Evolutionary conservation across 2,113 vertebrate genomes (phyloP), one percentile per base, ranked within the genome.

Genomic region (Jacana jacana): DNA sequence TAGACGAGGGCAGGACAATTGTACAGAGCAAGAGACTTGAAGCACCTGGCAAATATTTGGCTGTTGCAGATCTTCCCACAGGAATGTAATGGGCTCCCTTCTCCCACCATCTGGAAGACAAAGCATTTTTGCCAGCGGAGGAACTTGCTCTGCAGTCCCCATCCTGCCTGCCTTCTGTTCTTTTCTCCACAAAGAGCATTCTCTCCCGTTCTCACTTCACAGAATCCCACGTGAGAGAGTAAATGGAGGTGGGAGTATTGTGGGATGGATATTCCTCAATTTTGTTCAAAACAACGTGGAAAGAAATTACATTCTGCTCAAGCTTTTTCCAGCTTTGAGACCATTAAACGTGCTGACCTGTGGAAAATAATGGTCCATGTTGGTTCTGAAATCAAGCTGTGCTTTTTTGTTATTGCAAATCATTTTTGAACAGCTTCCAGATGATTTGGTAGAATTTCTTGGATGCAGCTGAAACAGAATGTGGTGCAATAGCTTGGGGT

Each of bases 41-140:
- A 96, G 93, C 92, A 93, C 96, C 95, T 97, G 96, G 72, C 69
- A 95, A 84, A 52, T 91, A 81, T 28, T 94, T 83, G 92, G 86
- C 91, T 44, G 2, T 55, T 55, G 65, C 35, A 30, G 33, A 20
- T 81, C 86, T 95, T 96, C 95, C 93, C 91, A 92, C 91, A 93
- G 95, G 95, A 95, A 60, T 35, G 52, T 39, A 91, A 89, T 95
- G 69, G 35, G 61, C 35, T 95, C 73, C 55, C 69, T 87, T 96
- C 52, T 86, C 72, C 75, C 89, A 91, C 95, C 92, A 96, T 96
- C 95, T 95, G 94, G 94, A 96, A 84, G 77, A 64, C 42, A 19
- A 69, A 81, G 61, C 39, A 6, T 66, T 81, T 95, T 87, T 96
- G 94, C 91, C 95, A 96, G 86, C 69, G 91, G 73, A 97, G 65